Evolutionary conservation across 2,888 invertebrate species (phyloP), one percentile per base, ranked within the genome.

Genomic region (Thelaira solivaga): DNA sequence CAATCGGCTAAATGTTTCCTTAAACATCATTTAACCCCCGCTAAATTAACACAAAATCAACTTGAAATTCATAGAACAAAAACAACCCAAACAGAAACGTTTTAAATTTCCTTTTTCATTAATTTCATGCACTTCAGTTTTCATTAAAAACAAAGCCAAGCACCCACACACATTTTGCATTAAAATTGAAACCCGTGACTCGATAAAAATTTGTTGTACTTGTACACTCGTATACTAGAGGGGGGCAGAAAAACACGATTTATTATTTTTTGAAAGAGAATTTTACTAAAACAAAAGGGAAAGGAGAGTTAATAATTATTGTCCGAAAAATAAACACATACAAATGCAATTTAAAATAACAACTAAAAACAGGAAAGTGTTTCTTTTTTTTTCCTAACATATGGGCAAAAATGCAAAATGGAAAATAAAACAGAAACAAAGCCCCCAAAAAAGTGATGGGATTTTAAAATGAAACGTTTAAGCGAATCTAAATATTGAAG

Each of bases 171-270:
- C 24, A 61, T 61, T 67, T 73, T 65, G 20, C 71, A 65, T 83
- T 84, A 84, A 83, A 85, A 85, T 84, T 84, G 81, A 82, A 80
- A 80, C 76, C 82, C 81, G 67, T 77, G 76, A 77, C 72, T 76
- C 71, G 71, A 76, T 76, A 67, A 76, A 76, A 76, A 36, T 71
- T 11, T 57, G 45, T 59, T n/a, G n/a, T n/a, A n/a, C n/a, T n/a
- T n/a, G n/a, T n/a, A n/a, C n/a, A n/a, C n/a, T n/a, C n/a, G n/a
- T n/a, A n/a, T n/a, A n/a, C n/a, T n/a, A n/a, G n/a, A n/a, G n/a
- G n/a, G n/a, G 18, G 20, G 45, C 55, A 34, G 34, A 67, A 45
- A n/a, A n/a, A n/a, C n/a, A n/a, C n/a, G n/a, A n/a, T n/a, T n/a
- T n/a, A n/a, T n/a, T n/a, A n/a, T n/a, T n/a, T n/a, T n/a, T n/a